Conservation (phyloP, 2,797 vertebrate genomes). For the Carcharodon carcharias region DNA sequence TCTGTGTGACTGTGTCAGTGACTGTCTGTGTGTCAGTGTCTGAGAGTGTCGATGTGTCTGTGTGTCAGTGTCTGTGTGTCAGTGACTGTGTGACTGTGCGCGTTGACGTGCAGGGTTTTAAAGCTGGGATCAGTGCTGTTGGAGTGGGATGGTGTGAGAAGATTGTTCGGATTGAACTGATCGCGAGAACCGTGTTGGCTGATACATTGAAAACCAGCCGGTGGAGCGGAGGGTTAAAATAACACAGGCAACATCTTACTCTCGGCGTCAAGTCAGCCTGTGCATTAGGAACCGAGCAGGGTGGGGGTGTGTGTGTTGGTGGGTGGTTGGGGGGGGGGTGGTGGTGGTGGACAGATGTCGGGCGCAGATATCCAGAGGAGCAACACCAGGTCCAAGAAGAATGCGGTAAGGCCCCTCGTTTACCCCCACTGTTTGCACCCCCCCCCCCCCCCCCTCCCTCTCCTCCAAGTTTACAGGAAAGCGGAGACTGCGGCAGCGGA, state of each 20-base stretch:
- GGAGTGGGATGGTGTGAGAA: constrained; percentile 36
- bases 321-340: no score
- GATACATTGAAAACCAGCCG: constrained; percentile 48
- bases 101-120: neutral
- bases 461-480: constrained; percentile 51
- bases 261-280: constrained; percentile 38
- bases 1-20: no score
- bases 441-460: no score
- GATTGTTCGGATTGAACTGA: constrained; percentile 45
- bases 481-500: constrained; percentile 48
- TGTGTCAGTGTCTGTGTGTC: no score
- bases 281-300: constrained; percentile 41
- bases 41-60: no score
- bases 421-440: neutral
- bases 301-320: no score
- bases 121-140: neutral
- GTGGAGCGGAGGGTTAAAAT: constrained; percentile 39
- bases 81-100: neutral
- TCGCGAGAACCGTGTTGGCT: constrained; percentile 43
- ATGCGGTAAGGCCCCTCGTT: constrained; percentile 70
- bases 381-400: constrained; percentile 65
- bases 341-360: constrained; percentile 41
- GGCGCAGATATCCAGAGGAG: constrained; percentile 61
- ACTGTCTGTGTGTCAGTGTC: no score
- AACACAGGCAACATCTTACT: constrained; percentile 42